Evolutionary conservation across 2,888 invertebrate genomes (phyloP).

Genomic region (Poecilobothrus nobilitatus): DNA sequence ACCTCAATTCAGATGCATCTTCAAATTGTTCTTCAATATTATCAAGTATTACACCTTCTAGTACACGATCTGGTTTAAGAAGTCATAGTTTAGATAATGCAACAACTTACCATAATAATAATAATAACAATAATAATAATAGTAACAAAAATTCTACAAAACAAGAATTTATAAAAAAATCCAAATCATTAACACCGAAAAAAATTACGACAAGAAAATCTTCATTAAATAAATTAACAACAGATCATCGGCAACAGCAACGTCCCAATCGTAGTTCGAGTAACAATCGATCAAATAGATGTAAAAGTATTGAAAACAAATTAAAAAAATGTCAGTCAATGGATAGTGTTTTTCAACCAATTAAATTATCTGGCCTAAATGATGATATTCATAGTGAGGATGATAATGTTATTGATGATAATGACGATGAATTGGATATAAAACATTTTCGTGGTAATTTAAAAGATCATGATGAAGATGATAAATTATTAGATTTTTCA

Average conservation of each 20-base stretch:
- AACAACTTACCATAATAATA: slow-evolving; percentile 15
- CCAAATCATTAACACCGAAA: neutral
- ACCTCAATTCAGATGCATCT: slow-evolving; percentile 19
- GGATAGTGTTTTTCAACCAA: slow-evolving; percentile 17
- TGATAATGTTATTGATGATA: neutral
- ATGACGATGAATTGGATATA: neutral
- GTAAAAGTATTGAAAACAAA: slow-evolving; percentile 21
- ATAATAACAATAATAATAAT: slow-evolving; percentile 18
- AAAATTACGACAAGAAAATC: neutral
- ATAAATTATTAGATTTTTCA: neutral
- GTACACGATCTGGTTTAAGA: slow-evolving; percentile 23
- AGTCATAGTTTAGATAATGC: slow-evolving; percentile 26
- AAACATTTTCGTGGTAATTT: neutral
- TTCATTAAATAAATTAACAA: neutral
- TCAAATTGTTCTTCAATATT: slow-evolving; percentile 14
- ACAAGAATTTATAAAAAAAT: slow-evolving; percentile 18
- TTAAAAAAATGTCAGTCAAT: slow-evolving; percentile 15
- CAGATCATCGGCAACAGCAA: neutral
- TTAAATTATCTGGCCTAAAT: neutral
- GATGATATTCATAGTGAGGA: slow-evolving; percentile 5
- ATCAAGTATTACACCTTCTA: slow-evolving; percentile 18
- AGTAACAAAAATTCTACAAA: neutral
- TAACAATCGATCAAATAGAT: slow-evolving; percentile 11
- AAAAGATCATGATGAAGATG: neutral
- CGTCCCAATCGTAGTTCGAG: neutral